These are phyloP conservation scores for Geococcyx californianus DNA, from an alignment of 2,113 vertebrate genomes.

Conservation along the genomic window DNA sequence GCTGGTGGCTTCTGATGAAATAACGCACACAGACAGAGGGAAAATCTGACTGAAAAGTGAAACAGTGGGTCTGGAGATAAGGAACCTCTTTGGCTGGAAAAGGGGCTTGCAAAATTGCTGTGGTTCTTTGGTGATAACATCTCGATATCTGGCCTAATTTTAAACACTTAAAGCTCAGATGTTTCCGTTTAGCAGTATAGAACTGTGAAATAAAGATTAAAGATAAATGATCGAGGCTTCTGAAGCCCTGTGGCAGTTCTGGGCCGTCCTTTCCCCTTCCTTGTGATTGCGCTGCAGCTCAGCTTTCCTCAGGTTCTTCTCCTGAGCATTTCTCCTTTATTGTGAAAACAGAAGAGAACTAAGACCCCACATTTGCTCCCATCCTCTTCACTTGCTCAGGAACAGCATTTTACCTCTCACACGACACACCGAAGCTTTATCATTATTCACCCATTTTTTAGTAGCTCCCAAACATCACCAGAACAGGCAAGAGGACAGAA, in stretches of 20 bases:
- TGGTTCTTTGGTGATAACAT: neutral
- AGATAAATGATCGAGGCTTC: neutral
- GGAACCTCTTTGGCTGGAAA: neutral
- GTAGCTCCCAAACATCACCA: neutral
- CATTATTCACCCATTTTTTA: neutral
- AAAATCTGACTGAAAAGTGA: neutral
- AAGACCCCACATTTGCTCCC: neutral
- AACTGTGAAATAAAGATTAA: neutral
- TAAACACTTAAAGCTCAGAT: neutral
- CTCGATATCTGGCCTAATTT: neutral
- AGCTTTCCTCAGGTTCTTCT: neutral
- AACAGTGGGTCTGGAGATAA: neutral
- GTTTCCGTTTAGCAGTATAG: neutral
- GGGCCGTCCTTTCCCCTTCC: neutral
- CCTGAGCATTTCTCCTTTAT: neutral
- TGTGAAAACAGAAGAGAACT: neutral
- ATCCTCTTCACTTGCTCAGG: neutral
- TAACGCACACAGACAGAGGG: neutral
- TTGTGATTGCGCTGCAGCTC: neutral
- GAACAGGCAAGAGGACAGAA: neutral
- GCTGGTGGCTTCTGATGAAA: neutral
- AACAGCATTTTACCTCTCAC: neutral
- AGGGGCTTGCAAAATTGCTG: neutral
- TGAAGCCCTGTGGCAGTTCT: neutral
- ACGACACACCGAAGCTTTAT: neutral